Conservation (phyloP, 2,797 vertebrate genomes). For the Pipistrellus pipistrellus region DNA sequence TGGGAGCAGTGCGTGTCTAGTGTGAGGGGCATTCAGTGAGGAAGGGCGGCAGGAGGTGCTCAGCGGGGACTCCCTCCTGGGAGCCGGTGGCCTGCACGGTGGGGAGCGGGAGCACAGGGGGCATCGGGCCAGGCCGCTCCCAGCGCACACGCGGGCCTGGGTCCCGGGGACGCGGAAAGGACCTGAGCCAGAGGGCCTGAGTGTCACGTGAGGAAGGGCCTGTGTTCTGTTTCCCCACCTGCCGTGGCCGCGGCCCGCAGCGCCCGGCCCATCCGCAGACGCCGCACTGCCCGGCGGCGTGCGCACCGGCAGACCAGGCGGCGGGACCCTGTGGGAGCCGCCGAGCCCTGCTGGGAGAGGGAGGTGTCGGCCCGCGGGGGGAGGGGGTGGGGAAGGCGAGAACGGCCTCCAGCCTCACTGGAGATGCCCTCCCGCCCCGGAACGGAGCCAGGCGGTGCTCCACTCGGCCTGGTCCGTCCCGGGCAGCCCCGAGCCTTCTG, state of each 20-base stretch:
- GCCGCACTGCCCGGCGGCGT: fast-evolving
- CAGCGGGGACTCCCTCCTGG: background rate
- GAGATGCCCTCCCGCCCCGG: fast-evolving
- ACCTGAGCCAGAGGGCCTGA: fast-evolving
- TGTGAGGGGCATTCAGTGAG: background rate
- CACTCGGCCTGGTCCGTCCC: fast-evolving
- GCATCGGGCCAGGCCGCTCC: fast-evolving
- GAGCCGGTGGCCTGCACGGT: background rate
- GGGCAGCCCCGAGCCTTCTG: background rate
- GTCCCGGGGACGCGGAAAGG: background rate
- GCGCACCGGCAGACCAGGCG: too few species aligned
- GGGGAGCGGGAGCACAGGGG: background rate
- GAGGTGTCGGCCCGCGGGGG: background rate
- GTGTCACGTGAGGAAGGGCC: fast-evolving
- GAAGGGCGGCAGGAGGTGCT: background rate
- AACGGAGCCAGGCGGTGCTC: background rate
- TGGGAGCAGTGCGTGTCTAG: background rate
- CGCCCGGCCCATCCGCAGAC: background rate
- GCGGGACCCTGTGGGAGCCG: fast-evolving
- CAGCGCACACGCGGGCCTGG: fast-evolving
- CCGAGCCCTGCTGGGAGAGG: fast-evolving
- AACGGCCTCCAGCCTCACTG: fast-evolving
- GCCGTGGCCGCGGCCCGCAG: fast-evolving
- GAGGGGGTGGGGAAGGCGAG: too few species aligned
- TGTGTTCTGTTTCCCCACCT: fast-evolving